Base-by-base conservation (phyloP, 2,888 invertebrate genomes). In the Lycia hirtaria region DNA sequence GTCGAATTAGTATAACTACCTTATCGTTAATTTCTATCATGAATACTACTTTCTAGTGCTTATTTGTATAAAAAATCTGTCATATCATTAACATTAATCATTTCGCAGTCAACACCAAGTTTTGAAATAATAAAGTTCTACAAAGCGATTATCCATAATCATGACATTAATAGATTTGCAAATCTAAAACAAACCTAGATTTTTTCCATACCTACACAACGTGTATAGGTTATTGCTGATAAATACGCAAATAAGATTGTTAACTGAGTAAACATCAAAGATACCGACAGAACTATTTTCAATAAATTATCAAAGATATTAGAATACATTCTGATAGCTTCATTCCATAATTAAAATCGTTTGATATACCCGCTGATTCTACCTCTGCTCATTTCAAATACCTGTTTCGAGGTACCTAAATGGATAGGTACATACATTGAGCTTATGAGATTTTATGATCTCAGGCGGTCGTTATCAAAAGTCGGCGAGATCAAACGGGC, bases 361-460 rank as follows among this genome's bases (percentile, higher is more conserved):
- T 60, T 60, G 50, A 59, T 60, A 56, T 47, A 56, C 49, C 56
- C 51, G 60, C 58, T 60, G 37, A 58, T 52, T 60, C 15, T 47
- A 53, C 56, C 55, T 48, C 55, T 40, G 41, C 30, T 55, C 55
- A 57, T 65, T 62, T 60, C 54, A 54, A 65, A 68, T 69, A 70
- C 71, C 68, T 65, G 69, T 74, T 71, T 64, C 60, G 64, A 72
- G 65, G 63, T 68, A 47, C 47, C 32, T 35, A 66, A 65, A 63
- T 49, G 43, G 65, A 69, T 71, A 68, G 58, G 67, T 68, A 66
- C 67, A 65, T 69, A 69, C 68, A 66, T 65, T 44, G 70, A 69
- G 75, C 74, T 71, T 73, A 75, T 69, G 75, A 72, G 71, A 74
- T 76, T 79, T 77, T 79, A 77, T 76, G 77, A 71, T 78, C 75